phyloP scores from a whole-genome alignment of 2,888 invertebrate genomes.

The Eristalinus sepulchralis region DNA sequence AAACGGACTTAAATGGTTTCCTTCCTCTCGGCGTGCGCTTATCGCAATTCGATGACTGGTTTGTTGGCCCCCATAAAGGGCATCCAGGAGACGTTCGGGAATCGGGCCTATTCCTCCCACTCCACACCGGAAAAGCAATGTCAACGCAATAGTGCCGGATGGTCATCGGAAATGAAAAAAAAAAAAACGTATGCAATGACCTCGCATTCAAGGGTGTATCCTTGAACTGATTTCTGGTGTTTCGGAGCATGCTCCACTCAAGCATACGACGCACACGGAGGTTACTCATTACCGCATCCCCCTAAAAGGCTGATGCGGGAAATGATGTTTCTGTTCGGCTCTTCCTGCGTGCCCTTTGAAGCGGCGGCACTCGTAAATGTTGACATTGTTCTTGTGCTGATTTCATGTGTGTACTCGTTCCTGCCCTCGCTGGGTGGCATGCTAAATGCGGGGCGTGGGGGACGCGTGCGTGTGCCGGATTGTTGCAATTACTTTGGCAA shows the following conservation, averaged over 20 bases:
- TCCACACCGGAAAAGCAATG: not conserved
- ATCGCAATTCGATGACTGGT: not conserved
- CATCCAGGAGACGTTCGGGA: not conserved
- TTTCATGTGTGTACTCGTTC: not conserved
- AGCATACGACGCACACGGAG: not conserved
- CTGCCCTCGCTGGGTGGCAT: no score
- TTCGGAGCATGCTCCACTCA: conserved; percentile 20
- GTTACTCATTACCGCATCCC: conserved; percentile 30
- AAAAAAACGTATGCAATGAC: conserved; percentile 28
- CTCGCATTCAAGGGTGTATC: conserved; percentile 8
- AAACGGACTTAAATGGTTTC: not conserved
- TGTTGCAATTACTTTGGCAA: not conserved
- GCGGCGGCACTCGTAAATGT: conserved; percentile 12
- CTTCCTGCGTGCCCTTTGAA: not conserved
- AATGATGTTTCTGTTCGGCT: conserved; percentile 26
- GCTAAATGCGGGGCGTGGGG: not conserved
- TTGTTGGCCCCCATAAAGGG: not conserved
- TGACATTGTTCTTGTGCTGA: conserved; percentile 7
- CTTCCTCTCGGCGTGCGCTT: not conserved
- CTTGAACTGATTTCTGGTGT: conserved; percentile 60
- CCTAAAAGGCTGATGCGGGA: conserved; percentile 16
- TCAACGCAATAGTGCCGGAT: not conserved
- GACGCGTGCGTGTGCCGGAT: not conserved
- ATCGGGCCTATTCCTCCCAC: not conserved
- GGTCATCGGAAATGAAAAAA: not conserved